Conservation (phyloP, 2,888 invertebrate species). For the Lathronympha strigana region DNA sequence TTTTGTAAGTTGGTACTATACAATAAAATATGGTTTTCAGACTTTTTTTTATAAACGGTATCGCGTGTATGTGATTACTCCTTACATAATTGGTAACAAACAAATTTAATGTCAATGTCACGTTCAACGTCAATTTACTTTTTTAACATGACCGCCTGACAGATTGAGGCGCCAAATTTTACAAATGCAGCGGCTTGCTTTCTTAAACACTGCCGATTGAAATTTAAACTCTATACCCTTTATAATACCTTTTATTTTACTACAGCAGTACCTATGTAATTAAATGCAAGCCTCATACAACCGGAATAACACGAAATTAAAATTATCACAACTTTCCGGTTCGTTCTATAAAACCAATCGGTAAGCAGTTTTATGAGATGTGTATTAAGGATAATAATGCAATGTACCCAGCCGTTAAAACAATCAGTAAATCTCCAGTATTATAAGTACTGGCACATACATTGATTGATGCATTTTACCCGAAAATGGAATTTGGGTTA, state of each 20-base stretch:
- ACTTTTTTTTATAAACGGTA: constrained; percentile 3
- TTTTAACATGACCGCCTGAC: constrained; percentile 26
- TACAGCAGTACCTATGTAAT: neutral
- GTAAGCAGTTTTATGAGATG: too few relatives aligned
- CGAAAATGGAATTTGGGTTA: constrained; percentile 25
- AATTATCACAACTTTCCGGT: constrained; percentile 1
- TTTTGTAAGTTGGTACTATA: neutral
- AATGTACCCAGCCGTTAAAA: neutral
- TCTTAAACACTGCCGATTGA: neutral
- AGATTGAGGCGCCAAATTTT: constrained; percentile 27
- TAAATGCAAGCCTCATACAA: constrained; percentile 1
- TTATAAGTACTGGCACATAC: neutral
- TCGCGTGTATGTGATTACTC: constrained; percentile 30
- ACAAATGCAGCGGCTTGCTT: constrained; percentile 1
- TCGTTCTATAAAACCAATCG: neutral
- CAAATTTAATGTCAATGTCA: constrained; percentile 32
- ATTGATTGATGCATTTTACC: constrained; percentile 33
- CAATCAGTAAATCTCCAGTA: neutral
- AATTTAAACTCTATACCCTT: neutral
- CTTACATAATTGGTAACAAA: constrained; percentile 26
- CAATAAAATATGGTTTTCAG: neutral
- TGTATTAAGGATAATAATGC: neutral
- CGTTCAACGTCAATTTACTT: constrained; percentile 18
- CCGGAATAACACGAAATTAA: neutral
- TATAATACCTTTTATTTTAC: neutral